Evolutionary conservation across 2,888 invertebrate genomes (phyloP), one percentile per base, ranked within the genome.

Genomic region (Rosalia funebris): DNA sequence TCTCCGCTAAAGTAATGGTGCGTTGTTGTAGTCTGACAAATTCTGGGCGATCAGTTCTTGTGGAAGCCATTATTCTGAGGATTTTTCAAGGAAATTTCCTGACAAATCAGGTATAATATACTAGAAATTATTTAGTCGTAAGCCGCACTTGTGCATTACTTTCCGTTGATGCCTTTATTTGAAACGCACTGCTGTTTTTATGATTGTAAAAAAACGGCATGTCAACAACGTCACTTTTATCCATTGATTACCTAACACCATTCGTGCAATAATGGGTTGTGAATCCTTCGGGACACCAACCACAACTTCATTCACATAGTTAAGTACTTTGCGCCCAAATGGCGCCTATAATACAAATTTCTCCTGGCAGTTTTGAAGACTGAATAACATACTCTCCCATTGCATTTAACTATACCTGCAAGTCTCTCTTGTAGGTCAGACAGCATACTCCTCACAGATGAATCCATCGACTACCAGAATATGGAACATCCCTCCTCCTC

Each of bases 381-480:
- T 69, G 66, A 69, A 66, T 57, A 60, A 34, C 65, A 52, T 57
- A 55, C 60, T 54, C 60, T 66, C 71, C 69, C 71, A 74, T 77
- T 74, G 76, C 79, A 78, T 79, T 77, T 80, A 78, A 80, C 73
- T 82, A 82, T 81, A 82, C 80, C 81, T 82, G 80, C 80, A 81
- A 82, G 82, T 82, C 53, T 82, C 82, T 82, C 79, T 82, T 82
- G 81, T 82, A 82, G 82, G 82, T 81, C 71, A 69, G 74, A 70
- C 75, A 74, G 65, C 66, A 60, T 62, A 64, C 62, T 65, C 60
- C 62, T 64, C 64, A 70, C 71, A 74, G 68, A 81, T 80, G 80
- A 79, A 77, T 66, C 73, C 75, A 44, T 66, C 71, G 25, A 68
- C 75, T 36, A 65, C 70, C 65, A 71, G 68, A 54, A 72, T 75